These are phyloP conservation scores for Meloidogyne chitwoodi DNA, from an alignment of 1,140 invertebrate genomes.

Conservation along the genomic window DNA sequence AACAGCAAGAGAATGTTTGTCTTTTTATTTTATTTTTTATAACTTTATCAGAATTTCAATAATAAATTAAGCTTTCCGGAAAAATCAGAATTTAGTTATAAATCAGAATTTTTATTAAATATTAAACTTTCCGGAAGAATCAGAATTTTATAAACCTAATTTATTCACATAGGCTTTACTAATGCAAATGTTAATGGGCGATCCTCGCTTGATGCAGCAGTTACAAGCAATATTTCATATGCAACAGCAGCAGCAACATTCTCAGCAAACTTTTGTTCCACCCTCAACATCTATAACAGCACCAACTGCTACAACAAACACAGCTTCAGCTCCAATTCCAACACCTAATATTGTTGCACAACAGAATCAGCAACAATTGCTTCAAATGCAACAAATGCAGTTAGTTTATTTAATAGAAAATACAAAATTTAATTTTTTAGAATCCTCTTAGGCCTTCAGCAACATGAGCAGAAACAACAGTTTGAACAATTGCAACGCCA, in stretches of 20 bases:
- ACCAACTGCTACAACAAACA: neutral
- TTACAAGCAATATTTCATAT: neutral
- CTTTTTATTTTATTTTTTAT: neutral
- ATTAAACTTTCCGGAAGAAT: neutral
- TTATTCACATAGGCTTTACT: neutral
- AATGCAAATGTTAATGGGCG: neutral
- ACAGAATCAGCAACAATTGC: neutral
- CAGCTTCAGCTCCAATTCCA: slow-evolving; percentile 3
- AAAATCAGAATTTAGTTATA: neutral
- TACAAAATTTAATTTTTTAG: too few species aligned
- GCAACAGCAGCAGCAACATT: slow-evolving; percentile 2
- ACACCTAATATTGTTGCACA: neutral
- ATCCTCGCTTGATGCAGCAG: neutral
- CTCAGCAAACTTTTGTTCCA: neutral
- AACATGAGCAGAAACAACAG: slow-evolving; percentile 27
- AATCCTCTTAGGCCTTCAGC: slow-evolving; percentile 8
- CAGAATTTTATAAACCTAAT: neutral
- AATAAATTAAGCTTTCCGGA: neutral
- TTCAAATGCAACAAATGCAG: slow-evolving; percentile 19
- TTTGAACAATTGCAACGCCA: slow-evolving; percentile 33
- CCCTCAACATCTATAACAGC: neutral
- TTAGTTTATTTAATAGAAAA: neutral
- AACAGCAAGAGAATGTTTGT: neutral
- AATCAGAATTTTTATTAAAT: neutral
- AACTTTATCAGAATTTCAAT: neutral